A percentile compares a stretch with the other conserved stretches of the same genome.
Evolutionary conservation across 2,797 vertebrate genomes (phyloP).

Genomic region (Gambelia wislizenii): DNA sequence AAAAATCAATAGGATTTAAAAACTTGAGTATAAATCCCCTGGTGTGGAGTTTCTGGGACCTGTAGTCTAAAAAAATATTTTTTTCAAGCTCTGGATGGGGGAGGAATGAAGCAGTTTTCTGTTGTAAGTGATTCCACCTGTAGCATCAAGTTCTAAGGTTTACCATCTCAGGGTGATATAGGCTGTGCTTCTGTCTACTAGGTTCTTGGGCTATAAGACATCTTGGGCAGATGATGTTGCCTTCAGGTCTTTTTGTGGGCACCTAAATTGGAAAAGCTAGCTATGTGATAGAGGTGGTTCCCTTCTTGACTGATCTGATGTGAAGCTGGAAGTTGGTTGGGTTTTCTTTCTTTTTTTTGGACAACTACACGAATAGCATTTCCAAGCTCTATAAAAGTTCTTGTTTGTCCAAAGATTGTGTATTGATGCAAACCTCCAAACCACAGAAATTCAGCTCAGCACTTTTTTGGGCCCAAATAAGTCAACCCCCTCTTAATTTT

Average conservation of each 20-base stretch:
- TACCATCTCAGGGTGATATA: not conserved
- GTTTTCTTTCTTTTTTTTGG: no score
- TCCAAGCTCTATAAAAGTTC: not conserved
- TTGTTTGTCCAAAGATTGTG: not conserved
- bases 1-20: no score
- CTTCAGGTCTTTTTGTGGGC: not conserved
- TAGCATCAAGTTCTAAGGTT: not conserved
- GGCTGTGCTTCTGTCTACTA: not conserved
- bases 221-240: not conserved
- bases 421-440: not conserved
- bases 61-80: no score
- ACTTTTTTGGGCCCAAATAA: not conserved
- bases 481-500: no score
- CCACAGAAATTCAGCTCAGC: not conserved
- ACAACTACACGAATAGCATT: no score
- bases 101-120: not conserved
- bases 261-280: not conserved
- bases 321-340: no score
- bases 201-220: not conserved
- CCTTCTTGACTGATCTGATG: not conserved
- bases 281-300: not conserved
- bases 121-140: not conserved
- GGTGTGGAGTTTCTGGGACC: no score
- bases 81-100: no score
- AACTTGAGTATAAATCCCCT: no score